Evolutionary conservation across 2,888 invertebrate species (phyloP).

Genomic region (Tricholauxania praeusta): DNA sequence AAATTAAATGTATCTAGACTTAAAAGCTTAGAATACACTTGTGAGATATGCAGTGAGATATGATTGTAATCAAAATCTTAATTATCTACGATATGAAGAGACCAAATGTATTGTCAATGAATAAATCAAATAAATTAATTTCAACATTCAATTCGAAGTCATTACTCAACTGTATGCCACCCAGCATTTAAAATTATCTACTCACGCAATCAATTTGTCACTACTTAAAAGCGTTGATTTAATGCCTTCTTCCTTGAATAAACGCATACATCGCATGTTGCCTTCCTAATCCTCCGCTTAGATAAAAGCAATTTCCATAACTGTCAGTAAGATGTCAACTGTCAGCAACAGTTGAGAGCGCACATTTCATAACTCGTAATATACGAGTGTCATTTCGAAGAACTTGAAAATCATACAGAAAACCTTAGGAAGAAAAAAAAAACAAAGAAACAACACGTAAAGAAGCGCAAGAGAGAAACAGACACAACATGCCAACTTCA

Average conservation of each 20-base stretch:
- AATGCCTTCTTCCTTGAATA: background rate
- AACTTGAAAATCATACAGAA: constrained; percentile 20
- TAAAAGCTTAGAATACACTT: no score
- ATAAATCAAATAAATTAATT: no score
- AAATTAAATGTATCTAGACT: no score
- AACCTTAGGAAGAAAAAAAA: background rate
- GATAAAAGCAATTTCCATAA: constrained; percentile 50
- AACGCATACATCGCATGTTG: background rate
- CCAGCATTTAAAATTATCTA: constrained; percentile 3
- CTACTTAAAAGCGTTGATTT: constrained; percentile 7
- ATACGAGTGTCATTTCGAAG: constrained; percentile 20
- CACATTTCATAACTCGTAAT: constrained; percentile 43
- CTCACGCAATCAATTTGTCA: constrained; percentile 15
- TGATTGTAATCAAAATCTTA: no score
- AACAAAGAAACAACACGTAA: background rate
- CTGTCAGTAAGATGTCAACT: constrained; percentile 60
- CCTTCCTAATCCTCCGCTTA: background rate
- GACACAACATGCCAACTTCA: no score
- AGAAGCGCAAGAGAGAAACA: background rate
- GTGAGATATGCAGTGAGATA: no score
- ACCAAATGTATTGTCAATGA: no score
- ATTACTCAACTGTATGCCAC: background rate
- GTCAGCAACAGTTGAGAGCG: constrained; percentile 57
- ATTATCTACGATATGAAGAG: no score
- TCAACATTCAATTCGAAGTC: no score